Conservation (phyloP, 2,797 vertebrate genomes). For the Tenualosa thibaudeaui region DNA sequence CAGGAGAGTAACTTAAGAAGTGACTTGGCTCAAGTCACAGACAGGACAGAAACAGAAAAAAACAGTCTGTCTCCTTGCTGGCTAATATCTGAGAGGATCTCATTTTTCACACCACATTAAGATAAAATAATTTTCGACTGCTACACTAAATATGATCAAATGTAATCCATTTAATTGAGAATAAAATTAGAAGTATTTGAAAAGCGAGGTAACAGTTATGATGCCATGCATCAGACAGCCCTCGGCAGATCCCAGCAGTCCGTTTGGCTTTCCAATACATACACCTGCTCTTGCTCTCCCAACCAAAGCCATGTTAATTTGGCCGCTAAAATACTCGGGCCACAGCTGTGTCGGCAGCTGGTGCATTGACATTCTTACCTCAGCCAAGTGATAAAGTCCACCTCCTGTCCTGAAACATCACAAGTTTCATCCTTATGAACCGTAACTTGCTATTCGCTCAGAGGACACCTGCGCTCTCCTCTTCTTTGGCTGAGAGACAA, state of each 20-base stretch:
- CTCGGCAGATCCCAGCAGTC: background rate
- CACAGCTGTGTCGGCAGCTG: slow-evolving; percentile 1
- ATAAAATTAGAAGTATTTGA: background rate
- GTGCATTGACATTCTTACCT: background rate
- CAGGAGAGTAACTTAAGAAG: background rate
- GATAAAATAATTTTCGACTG: too few species aligned
- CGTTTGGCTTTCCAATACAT: background rate
- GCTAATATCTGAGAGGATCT: background rate
- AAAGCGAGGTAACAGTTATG: background rate
- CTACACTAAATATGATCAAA: background rate
- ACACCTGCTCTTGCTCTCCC: background rate
- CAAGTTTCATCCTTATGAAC: background rate
- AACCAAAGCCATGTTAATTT: background rate
- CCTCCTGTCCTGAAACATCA: background rate
- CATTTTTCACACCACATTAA: background rate
- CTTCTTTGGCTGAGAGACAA: background rate
- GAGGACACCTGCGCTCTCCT: background rate
- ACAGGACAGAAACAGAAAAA: too few species aligned
- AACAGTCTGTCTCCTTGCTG: too few species aligned
- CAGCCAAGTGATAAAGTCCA: slow-evolving; percentile 1
- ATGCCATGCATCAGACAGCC: background rate
- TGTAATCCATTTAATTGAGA: background rate
- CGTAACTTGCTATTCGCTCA: background rate
- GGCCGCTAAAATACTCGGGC: background rate
- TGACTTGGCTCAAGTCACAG: background rate